Base-by-base conservation (phyloP, 2,113 vertebrate genomes). In the Porphyrio hochstetteri region DNA sequence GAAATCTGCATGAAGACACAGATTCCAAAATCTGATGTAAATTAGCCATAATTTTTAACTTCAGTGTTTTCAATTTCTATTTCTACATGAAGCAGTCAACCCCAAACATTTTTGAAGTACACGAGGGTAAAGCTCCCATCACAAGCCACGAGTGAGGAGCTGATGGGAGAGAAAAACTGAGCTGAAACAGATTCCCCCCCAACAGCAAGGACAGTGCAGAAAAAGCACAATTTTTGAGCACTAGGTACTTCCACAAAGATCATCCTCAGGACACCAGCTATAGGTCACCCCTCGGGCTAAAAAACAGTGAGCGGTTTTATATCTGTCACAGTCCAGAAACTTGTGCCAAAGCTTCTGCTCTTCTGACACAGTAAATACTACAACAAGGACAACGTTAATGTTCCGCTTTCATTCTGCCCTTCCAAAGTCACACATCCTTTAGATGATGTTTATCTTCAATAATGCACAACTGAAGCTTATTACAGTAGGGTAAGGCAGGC, bases 301-400 rank as follows among this genome's bases (percentile, higher is more conserved):
- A 83, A 83, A 80, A 38, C 7, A 38, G 5, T 8, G 2, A 5
- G 13, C 55, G 53, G 11, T 10, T 72, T 57, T 42, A 0, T 8
- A 5, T 16, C 53, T 57, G 18, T 13, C 16, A 44, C 0, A 57
- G 61, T 0, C 12, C 61, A 76, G 74, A 65, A 64, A 53, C 24
- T 38, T 9, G 8, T 1, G 69, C 10, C 92, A 82, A 59, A 80
- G 38, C 53, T 82, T 29, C 50, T 79, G 29, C 46, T 89, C 70
- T 56, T 70, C 2, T 27, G 52, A 65, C 60, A 56, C 52, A 78
- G 25, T 33, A 88, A 92, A 92, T 40, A 84, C 11, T 38, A 72
- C n/a, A 23, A 31, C 9, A 23, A 38, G 0, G 11, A 36, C 64
- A 75, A 16, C 3, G 1, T 1, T 21, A 13, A 40, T 5, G 53